phyloP scores from a whole-genome alignment of 2,888 invertebrate species.

The Sarcophaga carnaria region DNA sequence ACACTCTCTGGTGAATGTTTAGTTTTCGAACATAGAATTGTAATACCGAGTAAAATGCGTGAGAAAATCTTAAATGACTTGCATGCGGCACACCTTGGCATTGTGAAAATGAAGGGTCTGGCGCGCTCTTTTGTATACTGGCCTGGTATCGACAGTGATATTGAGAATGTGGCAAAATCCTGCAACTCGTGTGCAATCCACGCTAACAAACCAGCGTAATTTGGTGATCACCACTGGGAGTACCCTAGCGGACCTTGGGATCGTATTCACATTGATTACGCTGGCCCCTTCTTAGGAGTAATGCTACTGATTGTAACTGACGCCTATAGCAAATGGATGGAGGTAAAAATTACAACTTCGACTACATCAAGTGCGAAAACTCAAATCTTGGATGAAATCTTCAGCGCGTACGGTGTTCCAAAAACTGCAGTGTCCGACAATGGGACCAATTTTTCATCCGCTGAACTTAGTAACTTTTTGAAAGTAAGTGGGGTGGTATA shows the following conservation, averaged over 20 bases:
- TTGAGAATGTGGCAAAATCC: constrained; percentile 18
- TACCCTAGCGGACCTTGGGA: constrained; percentile 44
- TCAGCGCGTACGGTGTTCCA: constrained; percentile 71
- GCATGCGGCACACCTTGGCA: not conserved
- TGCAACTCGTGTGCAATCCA: constrained; percentile 18
- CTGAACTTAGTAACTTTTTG: constrained; percentile 28
- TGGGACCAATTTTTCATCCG: constrained; percentile 60
- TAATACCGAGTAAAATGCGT: constrained; percentile 2
- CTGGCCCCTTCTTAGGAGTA: constrained; percentile 77
- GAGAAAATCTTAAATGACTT: constrained; percentile 2
- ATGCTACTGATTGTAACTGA: constrained; percentile 73
- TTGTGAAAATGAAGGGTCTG: no score
- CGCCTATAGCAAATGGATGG: constrained; percentile 50
- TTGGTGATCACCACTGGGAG: constrained; percentile 33
- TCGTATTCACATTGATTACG: constrained; percentile 75
- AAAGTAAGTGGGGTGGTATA: not conserved
- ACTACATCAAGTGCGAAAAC: constrained; percentile 34
- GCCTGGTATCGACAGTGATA: no score
- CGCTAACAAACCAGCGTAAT: constrained; percentile 18
- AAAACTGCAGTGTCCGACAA: constrained; percentile 71
- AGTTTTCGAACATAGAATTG: constrained; percentile 24
- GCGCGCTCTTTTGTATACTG: no score
- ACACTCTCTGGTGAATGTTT: constrained; percentile 16
- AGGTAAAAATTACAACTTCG: constrained; percentile 3
- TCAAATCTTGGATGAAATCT: constrained; percentile 63